Conservation (phyloP, 2,888 invertebrate species). For the Drosophila melanosoma region DNA sequence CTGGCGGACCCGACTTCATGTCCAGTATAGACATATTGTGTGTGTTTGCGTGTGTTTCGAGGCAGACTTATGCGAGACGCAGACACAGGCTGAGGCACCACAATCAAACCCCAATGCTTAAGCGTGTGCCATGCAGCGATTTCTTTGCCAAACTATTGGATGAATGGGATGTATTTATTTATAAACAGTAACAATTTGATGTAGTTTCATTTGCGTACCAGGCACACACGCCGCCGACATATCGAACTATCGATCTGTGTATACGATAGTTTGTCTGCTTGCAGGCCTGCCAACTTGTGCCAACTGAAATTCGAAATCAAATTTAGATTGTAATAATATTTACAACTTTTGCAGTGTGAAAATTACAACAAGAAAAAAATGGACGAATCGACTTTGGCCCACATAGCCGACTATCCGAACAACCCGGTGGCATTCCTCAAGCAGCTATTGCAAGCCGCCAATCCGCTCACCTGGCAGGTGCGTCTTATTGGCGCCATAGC, state of each 20-base stretch:
- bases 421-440: slow-evolving; percentile 75
- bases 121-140: slow-evolving; percentile 52
- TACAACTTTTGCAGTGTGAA: neutral
- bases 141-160: slow-evolving; percentile 41
- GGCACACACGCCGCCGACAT: slow-evolving; percentile 21
- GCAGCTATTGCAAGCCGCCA: slow-evolving; percentile 51
- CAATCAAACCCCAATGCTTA: slow-evolving; percentile 16
- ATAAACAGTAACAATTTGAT: slow-evolving; percentile 57
- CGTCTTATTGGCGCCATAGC: slow-evolving; percentile 81
- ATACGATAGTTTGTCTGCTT: neutral
- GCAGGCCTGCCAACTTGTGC: slow-evolving; percentile 42
- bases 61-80: slow-evolving; percentile 2
- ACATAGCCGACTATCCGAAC: slow-evolving; percentile 62
- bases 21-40: slow-evolving; percentile 83
- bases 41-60: neutral
- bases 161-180: slow-evolving; percentile 45
- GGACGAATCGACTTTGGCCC: slow-evolving; percentile 58
- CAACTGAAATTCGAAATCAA: slow-evolving; percentile 20
- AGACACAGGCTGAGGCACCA: slow-evolving; percentile 16
- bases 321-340: slow-evolving; percentile 6
- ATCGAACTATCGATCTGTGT: slow-evolving; percentile 6
- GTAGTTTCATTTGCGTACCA: slow-evolving; percentile 41
- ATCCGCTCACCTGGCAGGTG: slow-evolving; percentile 71
- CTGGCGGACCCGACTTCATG: slow-evolving; percentile 81
- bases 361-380: slow-evolving; percentile 1